phyloP scores from a whole-genome alignment of 2,113 vertebrate species.

The Orthonyx spaldingii region DNA sequence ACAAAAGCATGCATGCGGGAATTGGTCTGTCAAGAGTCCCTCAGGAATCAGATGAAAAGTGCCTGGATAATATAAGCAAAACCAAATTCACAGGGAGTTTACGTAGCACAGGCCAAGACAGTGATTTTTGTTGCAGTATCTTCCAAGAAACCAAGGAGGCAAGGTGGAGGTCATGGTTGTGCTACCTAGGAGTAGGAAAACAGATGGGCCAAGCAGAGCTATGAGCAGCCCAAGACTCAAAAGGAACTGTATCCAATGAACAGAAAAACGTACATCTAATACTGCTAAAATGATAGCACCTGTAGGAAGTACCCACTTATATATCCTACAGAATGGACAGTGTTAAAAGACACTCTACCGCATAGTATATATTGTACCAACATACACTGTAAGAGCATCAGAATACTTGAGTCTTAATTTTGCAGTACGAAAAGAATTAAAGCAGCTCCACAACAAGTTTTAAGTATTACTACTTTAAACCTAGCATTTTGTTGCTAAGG shows the following conservation, averaged over 20 bases:
- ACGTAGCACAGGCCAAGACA: fast-evolving
- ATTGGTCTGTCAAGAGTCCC: background rate
- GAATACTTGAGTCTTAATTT: background rate
- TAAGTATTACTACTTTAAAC: background rate
- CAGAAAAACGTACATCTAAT: background rate
- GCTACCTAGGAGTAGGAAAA: background rate
- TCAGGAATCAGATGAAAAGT: background rate
- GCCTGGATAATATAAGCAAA: background rate
- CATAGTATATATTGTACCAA: background rate
- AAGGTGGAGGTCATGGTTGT: fast-evolving
- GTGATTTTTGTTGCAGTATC: background rate
- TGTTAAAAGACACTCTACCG: background rate
- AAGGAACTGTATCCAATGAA: background rate
- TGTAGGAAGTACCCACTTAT: background rate
- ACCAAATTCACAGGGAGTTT: background rate
- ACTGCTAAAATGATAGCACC: background rate
- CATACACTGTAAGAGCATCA: background rate
- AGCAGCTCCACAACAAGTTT: background rate
- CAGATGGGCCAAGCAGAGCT: background rate
- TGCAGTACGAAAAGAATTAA: background rate
- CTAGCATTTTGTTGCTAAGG: background rate
- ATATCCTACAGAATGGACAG: background rate
- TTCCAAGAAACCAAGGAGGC: background rate
- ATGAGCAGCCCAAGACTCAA: background rate
- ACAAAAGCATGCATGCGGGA: background rate